phyloP scores from a whole-genome alignment of 2,797 vertebrate species.

The Arremon brunneinucha region DNA sequence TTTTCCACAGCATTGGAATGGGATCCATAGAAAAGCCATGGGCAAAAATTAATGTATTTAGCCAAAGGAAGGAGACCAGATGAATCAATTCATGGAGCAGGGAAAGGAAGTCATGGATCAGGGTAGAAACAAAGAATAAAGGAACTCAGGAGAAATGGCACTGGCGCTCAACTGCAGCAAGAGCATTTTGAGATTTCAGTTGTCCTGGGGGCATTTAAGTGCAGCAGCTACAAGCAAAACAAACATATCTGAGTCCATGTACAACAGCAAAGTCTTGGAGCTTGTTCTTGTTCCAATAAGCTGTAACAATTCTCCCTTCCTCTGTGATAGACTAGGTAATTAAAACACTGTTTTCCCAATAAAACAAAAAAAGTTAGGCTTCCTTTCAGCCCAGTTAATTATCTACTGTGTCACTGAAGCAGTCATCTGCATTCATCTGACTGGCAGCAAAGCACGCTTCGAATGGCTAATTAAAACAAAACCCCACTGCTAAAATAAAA shows the following conservation, averaged over 20 bases:
- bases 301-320: slow-evolving; percentile 18
- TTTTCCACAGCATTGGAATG: neutral
- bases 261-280: neutral
- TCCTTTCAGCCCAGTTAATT: slow-evolving; percentile 40
- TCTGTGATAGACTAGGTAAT: slow-evolving; percentile 22
- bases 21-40: neutral
- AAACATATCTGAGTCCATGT: neutral
- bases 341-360: slow-evolving; percentile 34
- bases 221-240: neutral
- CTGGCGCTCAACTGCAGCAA: neutral
- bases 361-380: slow-evolving; percentile 10
- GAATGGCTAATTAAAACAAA: slow-evolving; percentile 48
- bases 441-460: neutral
- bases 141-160: neutral
- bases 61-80: neutral
- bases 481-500: slow-evolving; percentile 20
- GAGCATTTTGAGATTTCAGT: neutral
- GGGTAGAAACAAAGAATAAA: neutral
- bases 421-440: slow-evolving; percentile 30
- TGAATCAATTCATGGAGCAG: neutral
- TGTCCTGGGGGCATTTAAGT: neutral
- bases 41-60: neutral
- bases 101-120: neutral
- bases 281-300: slow-evolving; percentile 2
- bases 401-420: slow-evolving; percentile 19